Conservation (phyloP, 2,113 vertebrate genomes). For the Saccopteryx bilineata region DNA sequence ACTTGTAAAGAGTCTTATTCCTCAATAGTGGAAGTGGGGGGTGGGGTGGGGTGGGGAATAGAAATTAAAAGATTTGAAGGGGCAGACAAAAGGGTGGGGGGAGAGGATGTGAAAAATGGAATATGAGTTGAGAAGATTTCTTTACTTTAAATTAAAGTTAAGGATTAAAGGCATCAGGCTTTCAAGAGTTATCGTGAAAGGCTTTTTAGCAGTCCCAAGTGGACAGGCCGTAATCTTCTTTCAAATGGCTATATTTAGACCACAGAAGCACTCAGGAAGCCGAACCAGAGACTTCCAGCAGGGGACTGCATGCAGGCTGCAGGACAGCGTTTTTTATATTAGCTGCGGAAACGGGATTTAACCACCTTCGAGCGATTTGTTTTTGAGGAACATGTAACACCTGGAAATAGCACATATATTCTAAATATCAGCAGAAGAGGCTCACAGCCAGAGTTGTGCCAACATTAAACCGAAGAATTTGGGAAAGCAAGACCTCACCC, state of each 20-base stretch:
- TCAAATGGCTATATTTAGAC: slow-evolving; percentile 88
- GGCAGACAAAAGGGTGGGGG: neutral
- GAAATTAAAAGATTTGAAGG: slow-evolving; percentile 56
- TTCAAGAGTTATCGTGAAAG: slow-evolving; percentile 86
- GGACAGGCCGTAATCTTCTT: slow-evolving; percentile 87
- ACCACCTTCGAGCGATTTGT: neutral
- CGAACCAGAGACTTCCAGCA: slow-evolving; percentile 58
- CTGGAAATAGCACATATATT: neutral
- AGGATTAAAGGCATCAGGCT: slow-evolving; percentile 88
- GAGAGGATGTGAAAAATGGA: slow-evolving; percentile 71
- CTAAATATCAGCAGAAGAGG: neutral
- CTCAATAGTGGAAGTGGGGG: slow-evolving; percentile 47
- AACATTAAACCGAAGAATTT: neutral
- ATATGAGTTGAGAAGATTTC: slow-evolving; percentile 86
- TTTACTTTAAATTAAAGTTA: slow-evolving; percentile 91
- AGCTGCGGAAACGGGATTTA: slow-evolving; percentile 40
- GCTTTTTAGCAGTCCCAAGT: slow-evolving; percentile 88
- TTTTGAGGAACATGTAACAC: neutral
- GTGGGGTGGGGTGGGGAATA: slow-evolving; percentile 55
- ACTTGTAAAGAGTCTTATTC: slow-evolving; percentile 74
- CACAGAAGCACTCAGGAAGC: slow-evolving; percentile 76
- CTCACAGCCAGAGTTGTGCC: neutral
- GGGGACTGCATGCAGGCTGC: neutral
- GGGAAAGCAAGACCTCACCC: neutral
- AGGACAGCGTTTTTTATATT: slow-evolving; percentile 12